Conservation (phyloP, 2,113 vertebrate species). For the Dromiciops gliroides region DNA sequence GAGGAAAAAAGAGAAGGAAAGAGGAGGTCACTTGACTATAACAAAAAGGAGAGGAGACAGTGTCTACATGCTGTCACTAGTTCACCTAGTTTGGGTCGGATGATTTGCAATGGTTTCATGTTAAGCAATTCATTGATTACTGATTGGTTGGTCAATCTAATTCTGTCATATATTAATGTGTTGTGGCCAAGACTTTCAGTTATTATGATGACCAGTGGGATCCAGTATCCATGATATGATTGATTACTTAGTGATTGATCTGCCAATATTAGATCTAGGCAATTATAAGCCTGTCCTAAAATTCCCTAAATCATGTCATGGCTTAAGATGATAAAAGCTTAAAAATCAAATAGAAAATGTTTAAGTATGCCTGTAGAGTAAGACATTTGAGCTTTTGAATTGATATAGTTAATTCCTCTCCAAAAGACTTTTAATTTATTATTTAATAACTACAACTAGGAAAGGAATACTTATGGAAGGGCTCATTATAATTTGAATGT, state of each 20-base stretch:
- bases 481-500: constrained; percentile 41
- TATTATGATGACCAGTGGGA: constrained; percentile 35
- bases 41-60: constrained; percentile 2
- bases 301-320: not conserved
- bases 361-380: constrained; percentile 10
- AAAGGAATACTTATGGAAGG: constrained; percentile 48
- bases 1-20: constrained; percentile 34
- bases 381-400: not conserved
- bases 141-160: constrained; percentile 23
- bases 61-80: not conserved
- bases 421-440: constrained; percentile 59
- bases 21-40: constrained; percentile 42
- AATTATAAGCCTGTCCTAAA: not conserved
- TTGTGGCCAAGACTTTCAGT: constrained; percentile 38
- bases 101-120: not conserved
- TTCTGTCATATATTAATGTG: constrained; percentile 43
- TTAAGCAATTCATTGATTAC: not conserved
- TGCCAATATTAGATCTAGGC: not conserved
- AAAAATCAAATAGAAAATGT: constrained; percentile 2
- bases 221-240: constrained; percentile 44
- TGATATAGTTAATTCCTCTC: constrained; percentile 48
- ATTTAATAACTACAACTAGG: constrained; percentile 27
- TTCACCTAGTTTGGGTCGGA: constrained; percentile 52
- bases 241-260: constrained; percentile 2
- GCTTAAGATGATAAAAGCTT: constrained; percentile 30